Evolutionary conservation across 2,797 vertebrate genomes (phyloP).

Genomic region (Craterocephalus amniculus): DNA sequence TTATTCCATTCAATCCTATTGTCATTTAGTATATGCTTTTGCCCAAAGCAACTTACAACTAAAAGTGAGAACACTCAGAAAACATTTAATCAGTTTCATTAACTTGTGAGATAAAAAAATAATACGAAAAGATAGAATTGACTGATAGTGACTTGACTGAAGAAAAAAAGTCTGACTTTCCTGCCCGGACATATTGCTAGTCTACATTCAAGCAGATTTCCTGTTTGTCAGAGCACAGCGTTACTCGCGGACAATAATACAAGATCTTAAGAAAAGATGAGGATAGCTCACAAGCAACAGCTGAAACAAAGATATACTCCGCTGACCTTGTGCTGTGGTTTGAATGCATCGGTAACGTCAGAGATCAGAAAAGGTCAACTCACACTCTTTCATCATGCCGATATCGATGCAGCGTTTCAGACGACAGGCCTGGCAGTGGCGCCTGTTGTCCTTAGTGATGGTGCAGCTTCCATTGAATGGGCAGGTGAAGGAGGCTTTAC

Average conservation of each 20-base stretch:
- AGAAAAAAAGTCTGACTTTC: not conserved
- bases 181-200: not conserved
- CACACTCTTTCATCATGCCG: slow-evolving; percentile 89
- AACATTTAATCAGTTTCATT: no score
- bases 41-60: no score
- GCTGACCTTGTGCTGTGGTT: not conserved
- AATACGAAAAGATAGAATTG: no score
- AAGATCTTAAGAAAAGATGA: not conserved
- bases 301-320: not conserved
- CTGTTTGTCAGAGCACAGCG: not conserved
- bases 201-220: not conserved
- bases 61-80: no score
- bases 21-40: no score
- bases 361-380: slow-evolving; percentile 73
- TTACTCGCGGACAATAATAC: not conserved
- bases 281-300: not conserved
- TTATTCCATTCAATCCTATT: no score
- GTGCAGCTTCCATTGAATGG: slow-evolving; percentile 93
- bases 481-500: slow-evolving; percentile 94
- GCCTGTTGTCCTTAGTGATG: slow-evolving; percentile 98
- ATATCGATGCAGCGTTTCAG: slow-evolving; percentile 90
- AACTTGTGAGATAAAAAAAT: no score
- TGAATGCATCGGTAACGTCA: not conserved
- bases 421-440: slow-evolving; percentile 98
- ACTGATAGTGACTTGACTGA: not conserved